Conservation (phyloP, 1,140 invertebrate genomes). For the Drosophila littoralis region DNA sequence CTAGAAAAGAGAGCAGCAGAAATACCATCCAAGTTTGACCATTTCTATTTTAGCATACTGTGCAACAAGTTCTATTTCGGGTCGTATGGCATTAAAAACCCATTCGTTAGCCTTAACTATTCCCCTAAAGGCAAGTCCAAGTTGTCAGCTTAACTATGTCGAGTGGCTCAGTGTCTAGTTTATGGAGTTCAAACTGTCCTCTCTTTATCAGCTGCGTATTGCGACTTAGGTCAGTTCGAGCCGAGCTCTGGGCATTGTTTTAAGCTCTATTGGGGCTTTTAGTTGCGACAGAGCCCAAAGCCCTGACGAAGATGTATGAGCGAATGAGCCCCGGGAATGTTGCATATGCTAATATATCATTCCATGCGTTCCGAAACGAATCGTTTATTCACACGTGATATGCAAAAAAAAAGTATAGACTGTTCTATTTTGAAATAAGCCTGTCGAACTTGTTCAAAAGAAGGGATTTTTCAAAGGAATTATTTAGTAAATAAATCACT, state of each 20-base stretch:
- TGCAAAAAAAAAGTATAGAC: not conserved
- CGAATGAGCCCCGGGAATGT: not conserved
- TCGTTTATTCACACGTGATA: not conserved
- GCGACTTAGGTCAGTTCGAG: constrained; percentile 51
- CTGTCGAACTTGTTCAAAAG: constrained; percentile 15
- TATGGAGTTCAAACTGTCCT: constrained; percentile 17
- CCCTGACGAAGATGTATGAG: constrained; percentile 47
- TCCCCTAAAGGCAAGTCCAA: not conserved
- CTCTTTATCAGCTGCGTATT: constrained; percentile 27
- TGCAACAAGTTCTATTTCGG: constrained; percentile 45
- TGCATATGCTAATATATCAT: constrained; percentile 4
- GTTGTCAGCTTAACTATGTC: constrained; percentile 22
- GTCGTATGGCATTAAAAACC: constrained; percentile 43
- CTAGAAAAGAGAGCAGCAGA: not conserved
- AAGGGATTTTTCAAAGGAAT: no score
- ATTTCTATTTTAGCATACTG: constrained; percentile 51
- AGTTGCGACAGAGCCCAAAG: not conserved
- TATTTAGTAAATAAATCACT: not conserved
- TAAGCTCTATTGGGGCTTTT: constrained; percentile 3
- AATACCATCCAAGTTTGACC: constrained; percentile 41
- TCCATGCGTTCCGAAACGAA: constrained; percentile 1
- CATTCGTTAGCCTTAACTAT: constrained; percentile 44
- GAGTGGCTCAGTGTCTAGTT: not conserved
- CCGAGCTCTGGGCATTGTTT: not conserved
- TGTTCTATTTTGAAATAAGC: not conserved